Percentiles rank a stretch among this genome's conserved stretches.
Evolutionary conservation across 2,113 vertebrate species (phyloP).

Genomic region (Etheostoma spectabile): DNA sequence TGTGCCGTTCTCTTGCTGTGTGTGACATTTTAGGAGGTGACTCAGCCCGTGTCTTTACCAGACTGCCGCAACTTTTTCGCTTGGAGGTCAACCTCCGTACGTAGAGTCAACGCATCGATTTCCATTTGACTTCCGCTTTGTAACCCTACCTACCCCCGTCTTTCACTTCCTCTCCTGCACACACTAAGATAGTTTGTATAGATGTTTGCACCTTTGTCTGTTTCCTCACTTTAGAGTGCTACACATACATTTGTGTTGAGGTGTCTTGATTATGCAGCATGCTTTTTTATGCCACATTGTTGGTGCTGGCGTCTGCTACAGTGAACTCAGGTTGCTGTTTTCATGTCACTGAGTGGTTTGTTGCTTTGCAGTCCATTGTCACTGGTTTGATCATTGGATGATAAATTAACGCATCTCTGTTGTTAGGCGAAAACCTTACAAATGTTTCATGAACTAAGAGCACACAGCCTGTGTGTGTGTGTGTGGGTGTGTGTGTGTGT

Average conservation of each 20-base stretch:
- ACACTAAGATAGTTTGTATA: slow-evolving; percentile 45
- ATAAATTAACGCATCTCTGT: neutral
- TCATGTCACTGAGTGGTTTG: slow-evolving; percentile 16
- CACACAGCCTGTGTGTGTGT: too few species aligned
- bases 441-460: slow-evolving; percentile 4
- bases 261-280: slow-evolving; percentile 49
- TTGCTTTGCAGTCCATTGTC: neutral
- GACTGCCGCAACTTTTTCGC: slow-evolving; percentile 79
- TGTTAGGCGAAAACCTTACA: slow-evolving; percentile 1
- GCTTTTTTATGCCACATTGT: slow-evolving; percentile 29
- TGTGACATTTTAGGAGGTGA: slow-evolving; percentile 77
- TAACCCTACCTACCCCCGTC: slow-evolving; percentile 28
- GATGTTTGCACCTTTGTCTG: slow-evolving; percentile 33
- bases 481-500: too few species aligned
- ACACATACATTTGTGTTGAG: slow-evolving; percentile 38
- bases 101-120: slow-evolving; percentile 71
- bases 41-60: slow-evolving; percentile 70
- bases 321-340: slow-evolving; percentile 30
- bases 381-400: neutral
- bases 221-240: slow-evolving; percentile 29
- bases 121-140: slow-evolving; percentile 56
- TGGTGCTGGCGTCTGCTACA: slow-evolving; percentile 19
- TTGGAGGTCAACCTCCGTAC: slow-evolving; percentile 81
- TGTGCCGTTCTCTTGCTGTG: slow-evolving; percentile 64
- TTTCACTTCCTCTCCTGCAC: slow-evolving; percentile 23